Evolutionary conservation across 2,113 vertebrate genomes (phyloP), one percentile per base, ranked within the genome.

Genomic region (Ictalurus punctatus): DNA sequence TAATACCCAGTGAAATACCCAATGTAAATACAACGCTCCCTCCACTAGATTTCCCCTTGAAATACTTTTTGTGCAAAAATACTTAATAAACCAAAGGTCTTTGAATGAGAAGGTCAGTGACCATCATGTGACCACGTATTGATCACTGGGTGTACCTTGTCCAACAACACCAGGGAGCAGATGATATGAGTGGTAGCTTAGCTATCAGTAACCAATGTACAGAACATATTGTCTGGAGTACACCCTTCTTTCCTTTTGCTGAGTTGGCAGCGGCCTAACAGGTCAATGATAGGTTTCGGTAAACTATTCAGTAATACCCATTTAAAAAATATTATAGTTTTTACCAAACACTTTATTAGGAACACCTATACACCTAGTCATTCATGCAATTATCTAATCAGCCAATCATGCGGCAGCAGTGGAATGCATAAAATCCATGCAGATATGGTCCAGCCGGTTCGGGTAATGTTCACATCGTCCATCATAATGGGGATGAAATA

Each of bases 81-180:
- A 3, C 48, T 71, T 73, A 40, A 58, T 19, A 83, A 37, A 56
- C 21, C 16, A 76, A 69, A 56, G 87, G 27, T 54, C 30, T 88
- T 63, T 54, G 34, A 83, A 67, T 63, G 21, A 80, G 78, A 52
- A 86, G 88, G 83, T 91, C 90, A 90, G 69, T 87, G 82, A 91
- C 88, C 76, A 25, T 69, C 48, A 58, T 27, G 48, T 84, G 78
- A 52, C 27, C 61, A 86, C 67, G 78, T 73, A 90, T 69, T 85
- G 89, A 89, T 85, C 87, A 52, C 14, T 73, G 16, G 10, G 34
- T 91, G 91, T 59, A 90, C 87, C 89, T 91, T 91, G 89, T 76
- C 59, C 91, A 27, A 58, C 83, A 69, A 44, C 85, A 87, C 63
- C 10, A 54, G 25, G 59, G 52, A 34, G 44, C 37, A 21, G 54